phyloP scores from a whole-genome alignment of 2,888 invertebrate genomes.

The Hydroisotoma schaefferi region DNA sequence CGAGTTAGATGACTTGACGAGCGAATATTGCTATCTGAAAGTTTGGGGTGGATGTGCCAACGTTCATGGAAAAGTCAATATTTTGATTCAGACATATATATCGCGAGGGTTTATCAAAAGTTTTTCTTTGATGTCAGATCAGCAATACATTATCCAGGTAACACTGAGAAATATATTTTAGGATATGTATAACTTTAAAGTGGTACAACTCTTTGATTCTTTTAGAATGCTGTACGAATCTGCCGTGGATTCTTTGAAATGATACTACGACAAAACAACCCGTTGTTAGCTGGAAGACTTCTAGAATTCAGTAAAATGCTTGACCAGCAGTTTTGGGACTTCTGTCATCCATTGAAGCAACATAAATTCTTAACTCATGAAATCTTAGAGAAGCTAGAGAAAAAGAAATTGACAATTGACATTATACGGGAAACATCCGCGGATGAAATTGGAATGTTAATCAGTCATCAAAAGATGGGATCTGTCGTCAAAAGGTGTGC shows the following conservation, averaged over 20 bases:
- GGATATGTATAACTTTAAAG: conserved; percentile 12
- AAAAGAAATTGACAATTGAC: conserved; percentile 67
- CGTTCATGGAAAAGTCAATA: conserved; percentile 90
- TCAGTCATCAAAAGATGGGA: conserved; percentile 67
- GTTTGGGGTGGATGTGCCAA: conserved; percentile 83
- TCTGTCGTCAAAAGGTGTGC: conserved; percentile 75
- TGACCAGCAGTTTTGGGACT: conserved; percentile 86
- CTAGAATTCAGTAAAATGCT: conserved; percentile 87
- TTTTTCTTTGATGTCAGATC: conserved; percentile 83
- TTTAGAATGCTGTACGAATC: conserved; percentile 85
- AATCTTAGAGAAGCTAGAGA: conserved; percentile 75
- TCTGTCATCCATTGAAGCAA: conserved; percentile 80
- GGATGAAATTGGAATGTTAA: conserved; percentile 70
- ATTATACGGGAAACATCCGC: conserved; percentile 80
- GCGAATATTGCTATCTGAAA: conserved; percentile 70
- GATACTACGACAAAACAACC: conserved; percentile 81
- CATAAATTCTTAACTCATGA: conserved; percentile 73
- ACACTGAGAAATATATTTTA: too few relatives aligned
- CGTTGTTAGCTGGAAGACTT: conserved; percentile 79
- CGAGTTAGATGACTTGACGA: conserved; percentile 76
- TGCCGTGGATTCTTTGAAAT: conserved; percentile 91
- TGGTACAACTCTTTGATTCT: conserved; percentile 13
- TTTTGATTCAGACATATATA: conserved; percentile 84
- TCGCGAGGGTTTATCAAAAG: conserved; percentile 75
- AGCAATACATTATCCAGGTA: conserved; percentile 83